Conservation (phyloP, 1,140 invertebrate genomes). For the Psix sp. region DNA sequence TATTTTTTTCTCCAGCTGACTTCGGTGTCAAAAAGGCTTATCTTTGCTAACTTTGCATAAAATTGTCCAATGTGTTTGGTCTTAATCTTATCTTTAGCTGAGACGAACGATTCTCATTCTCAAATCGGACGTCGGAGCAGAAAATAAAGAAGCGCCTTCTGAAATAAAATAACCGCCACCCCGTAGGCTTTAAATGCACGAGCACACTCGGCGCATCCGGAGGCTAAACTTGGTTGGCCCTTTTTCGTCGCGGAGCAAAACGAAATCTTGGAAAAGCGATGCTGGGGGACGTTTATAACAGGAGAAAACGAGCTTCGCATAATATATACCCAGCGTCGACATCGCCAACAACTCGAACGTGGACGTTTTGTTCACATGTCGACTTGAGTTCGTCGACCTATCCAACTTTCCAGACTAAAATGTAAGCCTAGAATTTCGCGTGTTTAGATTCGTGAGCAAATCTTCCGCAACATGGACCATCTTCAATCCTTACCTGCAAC, state of each 20-base stretch:
- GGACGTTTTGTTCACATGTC: slow-evolving; percentile 59
- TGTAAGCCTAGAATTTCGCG: slow-evolving; percentile 54
- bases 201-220: slow-evolving; percentile 28
- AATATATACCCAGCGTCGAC: slow-evolving; percentile 54
- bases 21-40: too few relatives aligned
- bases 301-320: slow-evolving; percentile 57
- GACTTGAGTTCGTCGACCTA: slow-evolving; percentile 53
- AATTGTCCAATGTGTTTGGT: too few relatives aligned
- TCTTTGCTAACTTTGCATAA: too few relatives aligned
- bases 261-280: slow-evolving; percentile 56
- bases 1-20: too few relatives aligned
- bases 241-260: slow-evolving; percentile 54
- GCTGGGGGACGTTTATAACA: slow-evolving; percentile 57
- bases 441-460: slow-evolving; percentile 13
- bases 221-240: slow-evolving; percentile 54
- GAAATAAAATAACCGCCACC: slow-evolving; percentile 18
- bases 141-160: slow-evolving; percentile 7
- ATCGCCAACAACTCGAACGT: slow-evolving; percentile 55
- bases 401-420: slow-evolving; percentile 57
- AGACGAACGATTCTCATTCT: neutral
- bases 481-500: slow-evolving; percentile 31
- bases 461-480: neutral
- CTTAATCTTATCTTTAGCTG: too few relatives aligned
- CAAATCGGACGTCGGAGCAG: neutral
- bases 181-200: slow-evolving; percentile 14